Percentiles rank a stretch among this genome's conserved stretches.
Conservation (phyloP, 1,140 invertebrate species). For the Neodiprion virginianus region DNA sequence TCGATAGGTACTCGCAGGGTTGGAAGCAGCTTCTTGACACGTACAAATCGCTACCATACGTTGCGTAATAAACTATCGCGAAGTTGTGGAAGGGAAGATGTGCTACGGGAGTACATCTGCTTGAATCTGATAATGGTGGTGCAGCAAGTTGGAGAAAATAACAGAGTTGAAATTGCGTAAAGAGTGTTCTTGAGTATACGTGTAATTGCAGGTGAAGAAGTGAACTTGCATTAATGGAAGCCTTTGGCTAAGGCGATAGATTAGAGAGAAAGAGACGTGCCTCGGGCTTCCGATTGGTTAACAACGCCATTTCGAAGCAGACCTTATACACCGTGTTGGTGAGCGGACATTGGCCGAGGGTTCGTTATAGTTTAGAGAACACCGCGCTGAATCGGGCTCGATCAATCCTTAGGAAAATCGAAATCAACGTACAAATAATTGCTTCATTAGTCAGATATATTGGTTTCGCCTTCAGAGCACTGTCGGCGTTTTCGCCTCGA, state of each 20-base stretch:
- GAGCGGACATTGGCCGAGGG: neutral
- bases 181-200: neutral
- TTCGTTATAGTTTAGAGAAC: neutral
- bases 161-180: conserved; percentile 4
- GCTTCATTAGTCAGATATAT: neutral
- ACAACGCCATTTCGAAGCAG: neutral
- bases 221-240: neutral
- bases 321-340: neutral
- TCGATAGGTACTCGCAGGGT: no score
- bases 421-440: neutral
- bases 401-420: neutral
- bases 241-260: neutral
- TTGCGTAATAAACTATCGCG: conserved; percentile 1
- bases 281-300: neutral
- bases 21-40: neutral
- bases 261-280: neutral
- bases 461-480: neutral
- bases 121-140: no score
- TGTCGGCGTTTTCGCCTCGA: neutral
- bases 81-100: neutral
- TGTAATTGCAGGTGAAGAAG: neutral
- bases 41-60: conserved; percentile 2
- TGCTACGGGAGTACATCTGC: neutral
- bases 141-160: neutral
- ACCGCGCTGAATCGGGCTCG: neutral